A percentile compares a stretch with the other conserved stretches of the same genome.
These are phyloP conservation scores for Pseudochaenichthys georgianus DNA, from an alignment of 2,797 vertebrate species.

Conservation along the genomic window DNA sequence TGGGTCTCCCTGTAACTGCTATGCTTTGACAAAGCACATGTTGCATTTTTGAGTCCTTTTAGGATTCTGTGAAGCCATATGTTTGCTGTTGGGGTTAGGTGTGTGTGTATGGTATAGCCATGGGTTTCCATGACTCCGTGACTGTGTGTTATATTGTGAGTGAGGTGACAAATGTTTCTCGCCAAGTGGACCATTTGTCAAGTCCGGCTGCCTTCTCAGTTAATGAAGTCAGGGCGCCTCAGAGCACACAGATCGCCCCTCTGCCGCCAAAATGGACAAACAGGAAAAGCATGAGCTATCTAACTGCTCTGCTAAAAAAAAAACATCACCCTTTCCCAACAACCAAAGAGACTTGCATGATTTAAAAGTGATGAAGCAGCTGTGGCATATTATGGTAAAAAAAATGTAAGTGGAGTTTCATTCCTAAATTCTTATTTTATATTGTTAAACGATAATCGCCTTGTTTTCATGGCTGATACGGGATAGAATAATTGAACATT, in stretches of 20 bases:
- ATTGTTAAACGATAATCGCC: too few species aligned
- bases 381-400: constrained; percentile 2
- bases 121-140: constrained; percentile 22
- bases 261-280: constrained; percentile 46
- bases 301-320: not conserved
- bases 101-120: not conserved
- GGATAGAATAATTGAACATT: too few species aligned
- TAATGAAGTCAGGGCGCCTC: constrained; percentile 69
- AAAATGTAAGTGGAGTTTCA: too few species aligned
- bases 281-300: constrained; percentile 42
- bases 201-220: constrained; percentile 41
- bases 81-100: not conserved
- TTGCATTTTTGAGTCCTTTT: not conserved
- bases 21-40: constrained; percentile 28
- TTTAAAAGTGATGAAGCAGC: constrained; percentile 24
- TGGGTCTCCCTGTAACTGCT: constrained; percentile 35
- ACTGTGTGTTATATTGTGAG: constrained; percentile 21
- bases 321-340: not conserved
- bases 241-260: constrained; percentile 44
- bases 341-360: constrained; percentile 35
- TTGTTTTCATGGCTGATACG: too few species aligned
- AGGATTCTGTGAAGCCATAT: not conserved
- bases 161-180: constrained; percentile 55
- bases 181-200: constrained; percentile 57
- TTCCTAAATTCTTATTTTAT: too few species aligned